Conservation (phyloP, 2,888 invertebrate species). For the Epistrophella euchroma region DNA sequence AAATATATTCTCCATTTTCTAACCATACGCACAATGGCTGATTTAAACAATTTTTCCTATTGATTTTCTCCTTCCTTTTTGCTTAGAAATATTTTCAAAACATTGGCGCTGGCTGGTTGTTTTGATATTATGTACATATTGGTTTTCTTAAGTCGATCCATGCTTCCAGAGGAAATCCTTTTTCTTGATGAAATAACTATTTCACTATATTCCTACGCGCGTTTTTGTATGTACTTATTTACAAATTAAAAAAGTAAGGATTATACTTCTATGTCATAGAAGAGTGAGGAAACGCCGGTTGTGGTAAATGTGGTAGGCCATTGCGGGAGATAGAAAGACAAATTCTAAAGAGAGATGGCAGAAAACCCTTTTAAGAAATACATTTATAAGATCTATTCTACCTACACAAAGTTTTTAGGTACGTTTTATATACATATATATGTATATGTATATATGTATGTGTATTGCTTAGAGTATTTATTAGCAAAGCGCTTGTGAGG, state of each 20-base stretch:
- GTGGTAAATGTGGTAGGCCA: conserved; percentile 41
- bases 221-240: conserved; percentile 1
- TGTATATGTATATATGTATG: neutral
- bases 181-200: neutral
- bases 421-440: neutral
- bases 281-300: conserved; percentile 45
- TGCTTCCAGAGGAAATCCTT: neutral
- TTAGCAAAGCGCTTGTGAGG: neutral
- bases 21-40: conserved; percentile 40
- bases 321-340: neutral
- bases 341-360: conserved; percentile 22
- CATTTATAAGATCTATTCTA: neutral
- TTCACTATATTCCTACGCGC: neutral
- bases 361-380: conserved; percentile 8
- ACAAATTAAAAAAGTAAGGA: conserved; percentile 22
- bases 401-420: neutral
- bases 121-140: neutral
- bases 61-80: neutral
- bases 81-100: neutral
- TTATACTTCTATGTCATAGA: conserved; percentile 21
- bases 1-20: conserved; percentile 7
- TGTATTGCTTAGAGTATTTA: neutral
- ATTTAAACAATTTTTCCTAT: conserved; percentile 43
- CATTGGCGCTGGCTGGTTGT: neutral
- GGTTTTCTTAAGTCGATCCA: neutral